Conservation (phyloP, 2,888 invertebrate species). For the Carcina quercana region DNA sequence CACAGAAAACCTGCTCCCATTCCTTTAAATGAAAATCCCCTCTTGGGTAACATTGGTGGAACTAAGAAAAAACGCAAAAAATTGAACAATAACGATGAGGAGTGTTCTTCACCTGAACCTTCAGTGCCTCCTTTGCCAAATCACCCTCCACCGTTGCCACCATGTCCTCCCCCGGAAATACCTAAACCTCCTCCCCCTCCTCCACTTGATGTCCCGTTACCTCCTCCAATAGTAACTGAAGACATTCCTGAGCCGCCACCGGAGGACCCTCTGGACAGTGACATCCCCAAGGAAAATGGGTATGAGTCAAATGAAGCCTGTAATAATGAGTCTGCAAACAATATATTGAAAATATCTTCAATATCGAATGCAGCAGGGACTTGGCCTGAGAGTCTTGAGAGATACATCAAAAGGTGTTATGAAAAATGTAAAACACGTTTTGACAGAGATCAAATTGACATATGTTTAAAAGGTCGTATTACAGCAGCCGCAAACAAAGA, state of each 20-base stretch:
- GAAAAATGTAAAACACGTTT: constrained; percentile 90
- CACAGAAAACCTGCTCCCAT: constrained; percentile 54
- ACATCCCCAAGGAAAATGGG: constrained; percentile 24
- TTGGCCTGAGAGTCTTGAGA: constrained; percentile 87
- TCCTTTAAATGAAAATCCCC: constrained; percentile 54
- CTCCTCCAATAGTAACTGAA: constrained; percentile 61
- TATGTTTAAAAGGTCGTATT: constrained; percentile 94
- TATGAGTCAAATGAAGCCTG: constrained; percentile 27
- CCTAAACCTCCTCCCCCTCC: constrained; percentile 48
- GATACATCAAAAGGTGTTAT: constrained; percentile 95
- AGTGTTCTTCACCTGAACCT: constrained; percentile 44
- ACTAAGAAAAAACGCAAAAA: constrained; percentile 86
- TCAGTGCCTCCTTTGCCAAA: constrained; percentile 71
- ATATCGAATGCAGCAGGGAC: constrained; percentile 67
- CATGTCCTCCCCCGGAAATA: constrained; percentile 64
- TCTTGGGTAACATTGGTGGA: constrained; percentile 57
- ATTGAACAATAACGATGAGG: constrained; percentile 74
- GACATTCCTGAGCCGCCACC: constrained; percentile 55
- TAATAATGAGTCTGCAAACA: constrained; percentile 34
- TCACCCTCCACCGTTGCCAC: constrained; percentile 68
- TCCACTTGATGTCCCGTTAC: constrained; percentile 51
- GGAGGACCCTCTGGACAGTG: constrained; percentile 29
- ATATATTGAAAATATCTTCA: constrained; percentile 46
- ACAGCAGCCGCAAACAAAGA: constrained; percentile 92
- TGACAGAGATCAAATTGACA: constrained; percentile 96